Evolutionary conservation across 2,113 vertebrate genomes (phyloP).

Genomic region (Strigops habroptila): DNA sequence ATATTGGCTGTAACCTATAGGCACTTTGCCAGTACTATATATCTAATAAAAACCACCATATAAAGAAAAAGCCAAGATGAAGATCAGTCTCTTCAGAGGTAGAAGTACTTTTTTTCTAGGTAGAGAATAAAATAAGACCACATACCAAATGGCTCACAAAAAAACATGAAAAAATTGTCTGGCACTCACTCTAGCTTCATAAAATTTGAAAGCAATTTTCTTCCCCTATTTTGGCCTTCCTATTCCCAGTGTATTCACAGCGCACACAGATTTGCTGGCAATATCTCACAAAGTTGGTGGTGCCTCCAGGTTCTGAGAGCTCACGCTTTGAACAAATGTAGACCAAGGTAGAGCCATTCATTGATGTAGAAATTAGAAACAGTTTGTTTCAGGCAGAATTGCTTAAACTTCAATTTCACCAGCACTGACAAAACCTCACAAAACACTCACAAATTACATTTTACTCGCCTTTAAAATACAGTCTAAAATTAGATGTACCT

Average conservation of each 20-base stretch:
- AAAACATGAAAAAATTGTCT: background rate
- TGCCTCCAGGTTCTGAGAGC: conserved; percentile 44
- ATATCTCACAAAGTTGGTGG: conserved; percentile 25
- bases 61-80: background rate
- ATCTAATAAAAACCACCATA: background rate
- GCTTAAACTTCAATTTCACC: conserved; percentile 17
- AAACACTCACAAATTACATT: conserved; percentile 42
- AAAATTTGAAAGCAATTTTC: conserved; percentile 41
- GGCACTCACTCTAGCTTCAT: background rate
- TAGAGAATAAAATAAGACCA: background rate
- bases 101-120: background rate
- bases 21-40: background rate
- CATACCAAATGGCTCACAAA: background rate
- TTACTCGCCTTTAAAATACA: conserved; percentile 38
- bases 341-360: background rate
- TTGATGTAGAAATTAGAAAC: conserved; percentile 36
- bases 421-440: conserved; percentile 22
- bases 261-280: background rate
- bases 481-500: conserved; percentile 45
- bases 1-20: background rate
- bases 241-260: background rate
- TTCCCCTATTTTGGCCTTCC: background rate
- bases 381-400: conserved; percentile 15
- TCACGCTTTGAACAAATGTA: conserved; percentile 19
- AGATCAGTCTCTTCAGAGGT: background rate